Evolutionary conservation across 1,140 invertebrate species (phyloP), one percentile per base, ranked within the genome.

Genomic region (Apis cerana): DNA sequence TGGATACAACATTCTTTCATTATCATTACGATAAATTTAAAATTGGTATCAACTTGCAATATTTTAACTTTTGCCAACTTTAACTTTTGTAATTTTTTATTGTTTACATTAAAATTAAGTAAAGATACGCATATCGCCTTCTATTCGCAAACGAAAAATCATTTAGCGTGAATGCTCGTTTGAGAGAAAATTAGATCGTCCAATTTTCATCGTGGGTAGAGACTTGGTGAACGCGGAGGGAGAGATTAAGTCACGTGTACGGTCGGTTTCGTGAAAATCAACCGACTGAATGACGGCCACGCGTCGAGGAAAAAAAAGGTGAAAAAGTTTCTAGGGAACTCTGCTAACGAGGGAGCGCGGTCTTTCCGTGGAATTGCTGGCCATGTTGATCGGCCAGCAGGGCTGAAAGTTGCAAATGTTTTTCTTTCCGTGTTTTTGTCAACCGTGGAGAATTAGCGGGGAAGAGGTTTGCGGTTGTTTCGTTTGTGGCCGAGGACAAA

Each of bases 141-240:
- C 67, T 85, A 83, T 87, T 82, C 64, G 33, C 64, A n/a, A 43
- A 33, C 62, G 78, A 75, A 86, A 87, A 87, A 82, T 72, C 78
- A 62, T 85, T n/a, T 71, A 70, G 80, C 71, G 52, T 48, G 62
- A 74, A 21, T 69, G 85, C 50, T 67, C 80, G 85, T 86, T 86
- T 67, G 59, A 72, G 56, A 71, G 85, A 75, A 86, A 87, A 87
- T 87, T 86, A 79, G 84, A 87, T 86, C 85, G 75, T 33, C 65
- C 75, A 75, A 87, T 87, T 86, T 86, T 80, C 85, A 82, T 80
- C 27, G 76, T 50, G 50, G 21, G 1, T 7, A 1, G 65, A 58
- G 21, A 54, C 13, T 3, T 23, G 23, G 48, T 2, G 17, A 62
- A 50, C 2, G n/a, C 27, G 23, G 54, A 23, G 11, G 8, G 10